Base-by-base conservation (phyloP, 2,888 invertebrate species). In the Melanophora roralis region DNA sequence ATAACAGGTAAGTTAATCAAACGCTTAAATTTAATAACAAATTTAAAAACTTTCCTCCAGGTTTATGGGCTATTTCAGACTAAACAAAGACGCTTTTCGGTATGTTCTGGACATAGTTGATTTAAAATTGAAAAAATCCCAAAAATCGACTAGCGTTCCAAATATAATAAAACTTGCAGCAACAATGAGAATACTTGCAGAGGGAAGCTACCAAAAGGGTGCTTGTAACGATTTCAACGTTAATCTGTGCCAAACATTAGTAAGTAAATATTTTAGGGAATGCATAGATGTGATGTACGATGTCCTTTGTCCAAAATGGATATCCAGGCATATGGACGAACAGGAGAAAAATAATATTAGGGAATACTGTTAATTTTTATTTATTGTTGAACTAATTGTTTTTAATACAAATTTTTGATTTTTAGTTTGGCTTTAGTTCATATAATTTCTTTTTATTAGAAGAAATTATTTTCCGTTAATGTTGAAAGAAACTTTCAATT, bases 31-130 rank as follows among this genome's bases (percentile, higher is more conserved):
- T 5, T 6, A 27, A 5, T 5, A 3, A 27, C 6, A 27, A 27
- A 5, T 27, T 55, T 45, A 45, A 16, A 45, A 45, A 45, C 16
- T 47, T 60, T 27, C 12, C 16, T 21, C 27, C 12, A 12, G 36
- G 12, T 34, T 62, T 62, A 11, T 27, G 12, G 5, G 60, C 14
- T 62, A 60, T n/a, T 60, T 60, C 14, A 60, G 60, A 45, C 27
- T 34, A 0, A 45, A 45, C 21, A 60, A 45, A 19, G 16, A 60
- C 9, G 60, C 32, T 11, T 60, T 59, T 23, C n/a, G 9, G 40
- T 40, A 40, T 16, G 55, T 55, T 60, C 16, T 43, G 11, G 12
- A 40, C 23, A 60, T 43, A 27, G 14, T 27, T 32, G 14, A 12
- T 11, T 45, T n/a, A 12, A 16, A 45, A 45, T 9, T 43, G 23